Base-by-base conservation (phyloP, 30 jellyfish, hydroid and myxozoan genomes). In the Euphysa ruthae region DNA sequence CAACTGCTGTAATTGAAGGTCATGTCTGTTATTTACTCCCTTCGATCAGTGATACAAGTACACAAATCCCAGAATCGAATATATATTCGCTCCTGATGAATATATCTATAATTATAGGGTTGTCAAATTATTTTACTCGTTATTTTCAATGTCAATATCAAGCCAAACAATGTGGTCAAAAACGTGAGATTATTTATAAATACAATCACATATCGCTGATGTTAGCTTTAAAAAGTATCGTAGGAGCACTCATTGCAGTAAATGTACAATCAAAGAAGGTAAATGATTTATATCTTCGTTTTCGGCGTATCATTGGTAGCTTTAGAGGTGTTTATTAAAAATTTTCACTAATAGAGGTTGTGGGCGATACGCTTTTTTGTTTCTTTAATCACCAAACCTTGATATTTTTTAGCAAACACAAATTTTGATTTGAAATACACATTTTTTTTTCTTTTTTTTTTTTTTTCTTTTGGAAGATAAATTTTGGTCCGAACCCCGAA, bases 11-110 rank as follows among this genome's bases (percentile, higher is more conserved):
- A 1, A 28, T 65, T 1, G 78, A 70, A 60, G 78, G 76, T 33
- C 93, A 83, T 43, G 92, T 83, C 12, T 74, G 69, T 61, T 84
- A 88, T 32, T 66, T 83, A 57, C 82, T 83, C 12, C 95, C 95
- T 0, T 84, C 95, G 2, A 69, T 83, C 10, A 75, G 95, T 31
- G 95, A 75, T 78, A 83, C 89, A 12, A 92, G 95, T 4, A 49
- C 95, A 23, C 52, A 55, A 51, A 28, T 73, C 34, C 95, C 95
- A 7, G 95, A 83, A 64, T 78, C 95, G 16, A 75, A 75, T 54
- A 27, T 75, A 0, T 75, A 74, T 31, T 75, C 93, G 29, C 43
- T 75, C 71, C 68, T 83, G 29, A 74, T 83, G 95, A 83, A 83
- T 50, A 33, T 83, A 26, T 83, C 95, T 19, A 71, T 75, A 18